Evolutionary conservation across 2,888 invertebrate genomes (phyloP), one percentile per base, ranked within the genome.

Genomic region (Poecilus cupreus): DNA sequence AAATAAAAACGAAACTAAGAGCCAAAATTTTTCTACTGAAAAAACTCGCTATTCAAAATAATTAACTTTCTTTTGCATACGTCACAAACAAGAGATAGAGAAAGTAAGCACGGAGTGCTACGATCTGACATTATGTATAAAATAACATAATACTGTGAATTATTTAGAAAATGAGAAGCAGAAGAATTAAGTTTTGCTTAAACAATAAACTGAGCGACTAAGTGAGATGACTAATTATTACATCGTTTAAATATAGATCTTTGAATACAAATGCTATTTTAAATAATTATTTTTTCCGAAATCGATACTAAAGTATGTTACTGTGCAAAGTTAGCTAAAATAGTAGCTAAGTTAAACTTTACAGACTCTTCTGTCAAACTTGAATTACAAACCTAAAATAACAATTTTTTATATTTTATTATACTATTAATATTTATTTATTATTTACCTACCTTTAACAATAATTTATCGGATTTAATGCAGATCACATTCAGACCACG

Each of bases 1-100:
- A 72, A 54, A 37, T 80, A 80, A 80, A 80, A 80, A 80, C 80
- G 80, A 80, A 80, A 80, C 72, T 54, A 72, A 80, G 46, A 80
- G 80, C 80, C 80, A 80, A 80, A 79, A 51, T 72, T 32, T 80
- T 72, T 39, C 43, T 39, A 5, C 46, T 70, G 37, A 57, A 72
- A 80, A 80, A 37, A 80, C 46, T 26, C 68, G 46, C 43, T 68
- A 79, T 72, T 72, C 72, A 72, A 80, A 72, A 70, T 80, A 77
- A 77, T 77, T 77, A 77, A 80, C 80, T 80, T 80, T 80, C 80
- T 80, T 80, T 72, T 57, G 54, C 22, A 54, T 54, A 80, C 80
- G 80, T 80, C 80, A 80, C 72, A 22, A 37, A 46, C 22, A 43
- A 26, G 39, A 37, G 39, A 49, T 54, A 72, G 80, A 80, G 80